Base-by-base conservation (phyloP, 2,797 vertebrate genomes). In the Squalus acanthias region DNA sequence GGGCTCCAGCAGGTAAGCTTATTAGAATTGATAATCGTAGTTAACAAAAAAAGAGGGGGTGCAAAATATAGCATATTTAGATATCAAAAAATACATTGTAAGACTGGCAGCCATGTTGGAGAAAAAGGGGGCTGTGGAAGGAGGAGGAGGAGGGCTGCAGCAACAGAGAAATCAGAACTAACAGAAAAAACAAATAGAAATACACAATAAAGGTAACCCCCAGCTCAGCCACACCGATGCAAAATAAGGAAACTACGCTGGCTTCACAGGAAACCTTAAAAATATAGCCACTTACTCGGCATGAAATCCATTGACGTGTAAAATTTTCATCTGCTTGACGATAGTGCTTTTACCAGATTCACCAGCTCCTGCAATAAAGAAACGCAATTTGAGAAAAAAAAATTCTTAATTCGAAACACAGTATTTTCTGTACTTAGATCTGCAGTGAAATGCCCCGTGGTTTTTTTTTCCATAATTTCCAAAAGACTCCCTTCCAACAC, bases 281-380 rank as follows among this genome's bases (percentile, higher is more conserved):
- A 96, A 96, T 82, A 96, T 97, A 96, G 96, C 97, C 97, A 99
- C 99, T 99, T 99, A 99, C 99, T 99, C 99, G 98, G 99, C 98
- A 97, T 99, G 99, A 98, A 99, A 99, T 98, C 99, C 99, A 97
- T 99, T 99, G 96, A 99, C 99, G 97, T 99, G 99, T 97, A 99
- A 97, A 98, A 99, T 99, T 98, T 99, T 98, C 99, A 99, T 99
- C 97, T 99, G 99, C 98, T 99, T 99, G 97, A 99, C 99, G 98
- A 99, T 99, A 97, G 99, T 99, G 98, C 99, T 99, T 97, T 99
- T 99, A 97, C 99, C 99, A 33, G 99, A 99, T 98, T 99, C 99
- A 97, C 99, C 99, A 97, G 99, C 99, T 96, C 99, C 99, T 99
- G 91, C 39, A 95, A 70, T 26, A 53, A 96, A 74, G 67, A 95